Evolutionary conservation across 2,888 invertebrate species (phyloP).

Genomic region (Drosophila nigricruria): DNA sequence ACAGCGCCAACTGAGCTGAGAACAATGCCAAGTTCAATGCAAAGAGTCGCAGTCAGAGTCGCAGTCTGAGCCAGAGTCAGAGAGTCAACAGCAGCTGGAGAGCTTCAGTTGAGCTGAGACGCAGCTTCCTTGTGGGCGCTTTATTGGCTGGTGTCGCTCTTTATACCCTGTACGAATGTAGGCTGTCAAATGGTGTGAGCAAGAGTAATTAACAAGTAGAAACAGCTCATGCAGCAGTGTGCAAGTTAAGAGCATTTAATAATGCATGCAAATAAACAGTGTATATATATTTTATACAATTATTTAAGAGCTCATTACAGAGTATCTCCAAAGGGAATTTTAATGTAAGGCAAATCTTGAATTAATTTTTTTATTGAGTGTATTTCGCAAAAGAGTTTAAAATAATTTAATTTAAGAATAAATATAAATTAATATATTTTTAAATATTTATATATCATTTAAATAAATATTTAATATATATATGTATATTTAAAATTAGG

Average conservation of each 20-base stretch:
- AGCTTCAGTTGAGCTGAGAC: conserved; percentile 20
- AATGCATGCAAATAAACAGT: neutral
- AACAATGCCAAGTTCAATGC: conserved; percentile 68
- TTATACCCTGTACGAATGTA: conserved; percentile 27
- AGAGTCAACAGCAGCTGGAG: conserved; percentile 7
- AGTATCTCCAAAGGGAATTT: neutral
- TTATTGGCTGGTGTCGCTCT: conserved; percentile 43
- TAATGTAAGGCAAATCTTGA: no score
- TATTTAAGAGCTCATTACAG: neutral
- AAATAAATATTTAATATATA: no score
- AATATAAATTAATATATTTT: no score
- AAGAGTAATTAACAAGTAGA: neutral
- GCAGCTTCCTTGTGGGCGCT: conserved; percentile 64
- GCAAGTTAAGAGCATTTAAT: no score
- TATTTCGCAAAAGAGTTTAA: no score
- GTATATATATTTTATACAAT: neutral
- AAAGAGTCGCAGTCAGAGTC: conserved; percentile 49
- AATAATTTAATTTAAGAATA: no score
- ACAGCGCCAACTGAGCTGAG: conserved; percentile 40
- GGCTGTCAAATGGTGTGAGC: neutral
- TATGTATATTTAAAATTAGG: no score
- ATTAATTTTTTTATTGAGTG: no score
- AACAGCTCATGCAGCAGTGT: neutral
- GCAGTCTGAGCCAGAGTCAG: neutral
- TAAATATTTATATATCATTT: no score